These are phyloP conservation scores for Cuniculus paca DNA, from an alignment of 2,797 vertebrate species.

Conservation along the genomic window DNA sequence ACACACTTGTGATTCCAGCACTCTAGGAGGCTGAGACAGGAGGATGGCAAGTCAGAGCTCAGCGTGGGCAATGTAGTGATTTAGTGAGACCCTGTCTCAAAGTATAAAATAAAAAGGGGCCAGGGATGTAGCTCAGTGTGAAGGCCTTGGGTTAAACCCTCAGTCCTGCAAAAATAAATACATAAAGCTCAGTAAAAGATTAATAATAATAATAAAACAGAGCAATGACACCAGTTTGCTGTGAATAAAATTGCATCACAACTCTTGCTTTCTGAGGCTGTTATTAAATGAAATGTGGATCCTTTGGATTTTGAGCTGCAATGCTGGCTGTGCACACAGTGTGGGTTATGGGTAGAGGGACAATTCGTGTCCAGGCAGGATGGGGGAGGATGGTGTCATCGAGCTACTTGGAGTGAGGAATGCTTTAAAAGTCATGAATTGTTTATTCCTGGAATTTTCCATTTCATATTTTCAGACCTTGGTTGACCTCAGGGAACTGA, in stretches of 20 bases:
- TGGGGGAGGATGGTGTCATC: background rate
- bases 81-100: background rate
- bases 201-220: background rate
- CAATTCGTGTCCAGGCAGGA: background rate
- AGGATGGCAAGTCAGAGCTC: background rate
- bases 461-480: background rate
- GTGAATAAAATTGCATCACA: background rate
- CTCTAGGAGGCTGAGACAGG: background rate
- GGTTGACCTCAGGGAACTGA: background rate
- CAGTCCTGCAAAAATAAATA: background rate
- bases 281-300: background rate
- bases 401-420: background rate
- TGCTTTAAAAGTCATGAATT: background rate
- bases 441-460: background rate
- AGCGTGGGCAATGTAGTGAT: background rate
- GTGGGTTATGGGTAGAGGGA: background rate
- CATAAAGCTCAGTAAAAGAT: background rate
- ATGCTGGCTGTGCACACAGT: too few relatives aligned
- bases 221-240: background rate
- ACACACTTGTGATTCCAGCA: background rate
- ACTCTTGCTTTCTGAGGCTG: background rate
- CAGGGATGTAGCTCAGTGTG: background rate
- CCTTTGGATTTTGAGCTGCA: too few relatives aligned
- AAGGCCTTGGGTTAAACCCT: background rate
- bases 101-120: background rate